Evolutionary conservation across 2,113 vertebrate species (phyloP), one percentile per base, ranked within the genome.

Genomic region (Sminthopsis crassicaudata): DNA sequence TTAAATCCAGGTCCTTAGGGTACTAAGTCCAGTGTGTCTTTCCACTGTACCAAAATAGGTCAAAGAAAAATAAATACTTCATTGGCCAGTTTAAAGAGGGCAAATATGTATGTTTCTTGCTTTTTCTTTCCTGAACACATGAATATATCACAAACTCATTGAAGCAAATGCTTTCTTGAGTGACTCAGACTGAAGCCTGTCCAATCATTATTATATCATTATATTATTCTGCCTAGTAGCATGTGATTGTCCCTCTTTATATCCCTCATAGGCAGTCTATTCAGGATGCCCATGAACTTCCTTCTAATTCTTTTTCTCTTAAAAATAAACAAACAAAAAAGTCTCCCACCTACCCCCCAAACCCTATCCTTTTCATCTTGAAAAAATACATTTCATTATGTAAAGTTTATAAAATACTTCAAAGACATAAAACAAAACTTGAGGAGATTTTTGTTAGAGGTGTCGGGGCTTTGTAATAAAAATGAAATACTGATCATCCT

Each of bases 21-120:
- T 53, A 42, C 51, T 36, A 90, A 91, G 30, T 27, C 1, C 23
- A 8, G 46, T 48, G 0, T 48, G 19, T 50, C 46, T 91, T 10
- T 84, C 92, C 36, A 22, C 91, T 90, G 60, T 92, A 51, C 36
- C 67, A 42, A 22, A n/a, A 30, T 1, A 7, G 48, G 46, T 9
- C 90, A 57, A 76, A 90, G 91, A 94, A 90, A 54, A 24, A 92
- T 36, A 67, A 24, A n/a, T 48, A 52, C 90, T 88, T 93, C 30
- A 0, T 42, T 46, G 60, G n/a, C 2, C 24, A n/a, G 26, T 84
- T 84, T 42, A 84, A 84, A 42, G 14, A 22, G 36, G 5, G 16
- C 16, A 42, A 84, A n/a, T 19, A n/a, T n/a, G 14, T 84, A 84
- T 42, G 7, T 11, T 0, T 25, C 92, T 53, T 57, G 50, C 0